phyloP scores from a whole-genome alignment of 1,140 invertebrate genomes.

The Meloidogyne floridensis region DNA sequence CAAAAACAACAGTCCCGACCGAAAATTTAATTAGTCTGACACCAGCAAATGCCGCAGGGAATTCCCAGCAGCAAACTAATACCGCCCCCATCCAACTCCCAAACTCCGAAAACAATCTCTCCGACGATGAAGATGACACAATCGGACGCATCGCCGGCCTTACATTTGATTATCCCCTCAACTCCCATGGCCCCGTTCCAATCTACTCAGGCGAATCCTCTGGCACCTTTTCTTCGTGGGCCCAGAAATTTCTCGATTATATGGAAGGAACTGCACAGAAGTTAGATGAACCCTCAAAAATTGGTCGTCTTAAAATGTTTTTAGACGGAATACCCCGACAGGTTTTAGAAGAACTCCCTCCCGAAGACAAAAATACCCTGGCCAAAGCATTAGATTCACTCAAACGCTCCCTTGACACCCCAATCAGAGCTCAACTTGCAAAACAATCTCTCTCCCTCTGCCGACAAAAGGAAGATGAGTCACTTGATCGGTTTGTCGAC shows the following conservation, averaged over 20 bases:
- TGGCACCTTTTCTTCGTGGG: slow-evolving; percentile 3
- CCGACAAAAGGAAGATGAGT: slow-evolving; percentile 13
- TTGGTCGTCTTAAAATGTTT: slow-evolving; percentile 9
- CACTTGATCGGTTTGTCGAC: slow-evolving; percentile 4
- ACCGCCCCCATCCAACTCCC: too few relatives aligned
- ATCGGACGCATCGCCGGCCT: too few relatives aligned
- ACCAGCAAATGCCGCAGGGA: too few relatives aligned
- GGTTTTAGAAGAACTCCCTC: neutral
- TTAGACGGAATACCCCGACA: slow-evolving; percentile 1
- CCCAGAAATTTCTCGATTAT: slow-evolving; percentile 13
- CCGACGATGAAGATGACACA: too few relatives aligned
- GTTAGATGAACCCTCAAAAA: slow-evolving; percentile 9
- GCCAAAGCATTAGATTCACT: neutral
- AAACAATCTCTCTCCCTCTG: slow-evolving; percentile 8
- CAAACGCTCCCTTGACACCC: neutral
- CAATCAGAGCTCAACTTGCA: slow-evolving; percentile 10
- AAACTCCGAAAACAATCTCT: too few relatives aligned
- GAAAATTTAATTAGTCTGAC: too few relatives aligned
- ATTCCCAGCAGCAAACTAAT: too few relatives aligned
- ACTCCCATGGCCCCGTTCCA: too few relatives aligned
- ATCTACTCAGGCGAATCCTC: neutral
- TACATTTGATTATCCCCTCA: too few relatives aligned
- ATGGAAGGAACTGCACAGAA: slow-evolving; percentile 11
- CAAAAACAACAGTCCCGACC: too few relatives aligned
- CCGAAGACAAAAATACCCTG: neutral